phyloP scores from a whole-genome alignment of 2,888 invertebrate species.

The Meteorus colon region DNA sequence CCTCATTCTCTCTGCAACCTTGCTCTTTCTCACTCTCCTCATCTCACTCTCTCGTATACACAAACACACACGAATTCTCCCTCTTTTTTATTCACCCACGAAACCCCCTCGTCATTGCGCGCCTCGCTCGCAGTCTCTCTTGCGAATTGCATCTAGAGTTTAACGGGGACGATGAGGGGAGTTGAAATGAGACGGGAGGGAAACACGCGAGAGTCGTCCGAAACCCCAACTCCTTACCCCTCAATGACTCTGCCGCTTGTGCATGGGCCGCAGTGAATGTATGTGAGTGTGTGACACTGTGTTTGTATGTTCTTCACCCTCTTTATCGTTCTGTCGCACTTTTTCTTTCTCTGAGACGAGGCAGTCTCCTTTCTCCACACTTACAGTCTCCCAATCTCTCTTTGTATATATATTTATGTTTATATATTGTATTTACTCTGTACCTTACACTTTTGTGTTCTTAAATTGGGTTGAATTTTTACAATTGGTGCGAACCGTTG shows the following conservation, averaged over 20 bases:
- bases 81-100: conserved; percentile 10
- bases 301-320: conserved; percentile 27
- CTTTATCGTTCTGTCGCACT: conserved; percentile 19
- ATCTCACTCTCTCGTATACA: conserved; percentile 26
- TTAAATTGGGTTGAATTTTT: conserved; percentile 68
- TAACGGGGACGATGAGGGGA: conserved; percentile 35
- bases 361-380: conserved; percentile 21
- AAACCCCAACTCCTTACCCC: conserved; percentile 35
- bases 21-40: conserved; percentile 13
- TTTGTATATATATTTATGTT: conserved; percentile 24
- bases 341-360: conserved; percentile 32
- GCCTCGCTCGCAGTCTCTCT: conserved; percentile 21
- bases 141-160: conserved; percentile 33
- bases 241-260: conserved; percentile 45
- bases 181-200: conserved; percentile 33
- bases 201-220: conserved; percentile 40
- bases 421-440: conserved; percentile 5
- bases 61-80: not conserved
- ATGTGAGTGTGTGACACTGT: not conserved
- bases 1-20: conserved; percentile 22
- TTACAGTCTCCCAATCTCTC: conserved; percentile 21
- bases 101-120: not conserved
- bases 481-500: conserved; percentile 62
- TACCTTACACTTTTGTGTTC: conserved; percentile 62
- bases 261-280: conserved; percentile 28